Evolutionary conservation across 2,797 vertebrate genomes (phyloP), one percentile per base, ranked within the genome.

Genomic region (Gouania willdenowi): DNA sequence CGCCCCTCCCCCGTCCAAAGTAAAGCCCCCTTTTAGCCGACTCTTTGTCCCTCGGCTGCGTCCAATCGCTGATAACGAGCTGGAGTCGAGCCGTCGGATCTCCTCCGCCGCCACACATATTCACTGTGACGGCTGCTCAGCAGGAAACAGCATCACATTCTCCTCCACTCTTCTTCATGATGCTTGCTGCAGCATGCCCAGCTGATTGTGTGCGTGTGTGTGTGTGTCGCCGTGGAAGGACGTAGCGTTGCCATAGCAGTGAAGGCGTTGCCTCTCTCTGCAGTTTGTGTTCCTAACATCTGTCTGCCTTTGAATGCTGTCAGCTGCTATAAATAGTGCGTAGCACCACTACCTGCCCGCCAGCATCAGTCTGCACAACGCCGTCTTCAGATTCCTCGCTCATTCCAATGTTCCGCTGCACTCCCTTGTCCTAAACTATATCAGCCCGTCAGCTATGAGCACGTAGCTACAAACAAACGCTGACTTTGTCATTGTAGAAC

Each of bases 181-280:
- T 80, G 66, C 71, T 69, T 77, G 83, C 77, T 56, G 72, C 75
- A 66, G 65, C 41, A 64, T 54, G 75, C 77, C 69, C 77, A 79
- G 80, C 80, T 82, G 80, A 67, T 74, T 37, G 52, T 52, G 19
- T n/a, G n/a, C n/a, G n/a, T n/a, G n/a, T n/a, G 53, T 42, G 47
- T n/a, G 52, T 44, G 49, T 53, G 45, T 64, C 36, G 41, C 42
- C 3, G 26, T 37, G 46, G n/a, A 52, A 51, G 24, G 47, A 66
- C 48, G 46, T 59, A 62, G 68, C 41, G 86, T 88, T 87, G 66
- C 84, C 78, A 83, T 87, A 78, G 83, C 51, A 71, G 79, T 13
- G 69, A 78, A 82, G 77, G 77, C 75, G 71, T 81, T 82, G 71
- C 69, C 75, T 60, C 56, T 73, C 73, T 71, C 57, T 71, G 66